A percentile compares a stretch with the other conserved stretches of the same genome.
Evolutionary conservation across 2,797 vertebrate species (phyloP).

Genomic region (Mionectes olivaceus): DNA sequence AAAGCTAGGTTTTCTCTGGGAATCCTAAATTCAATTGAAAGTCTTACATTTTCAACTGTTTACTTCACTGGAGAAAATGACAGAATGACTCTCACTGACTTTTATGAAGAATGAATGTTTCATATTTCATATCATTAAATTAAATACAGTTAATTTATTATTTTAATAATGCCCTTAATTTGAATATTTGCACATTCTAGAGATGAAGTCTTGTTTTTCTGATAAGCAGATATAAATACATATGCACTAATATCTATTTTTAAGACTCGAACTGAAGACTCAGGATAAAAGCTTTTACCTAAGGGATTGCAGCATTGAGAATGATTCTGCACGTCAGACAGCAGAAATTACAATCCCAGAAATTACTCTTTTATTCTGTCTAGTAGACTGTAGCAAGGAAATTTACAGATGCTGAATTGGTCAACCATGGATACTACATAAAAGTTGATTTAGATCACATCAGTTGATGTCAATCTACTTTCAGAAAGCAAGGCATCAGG

Average conservation of each 20-base stretch:
- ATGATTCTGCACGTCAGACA: not conserved
- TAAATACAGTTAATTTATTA: not conserved
- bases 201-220: not conserved
- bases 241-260: not conserved
- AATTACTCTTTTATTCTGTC: not conserved
- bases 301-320: not conserved
- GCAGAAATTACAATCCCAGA: not conserved
- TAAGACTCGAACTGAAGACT: not conserved
- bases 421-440: not conserved
- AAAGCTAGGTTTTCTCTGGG: not conserved
- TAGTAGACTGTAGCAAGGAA: not conserved
- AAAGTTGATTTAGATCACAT: slow-evolving; percentile 3
- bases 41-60: not conserved
- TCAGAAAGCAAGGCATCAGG: not conserved
- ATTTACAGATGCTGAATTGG: not conserved
- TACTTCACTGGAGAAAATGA: not conserved
- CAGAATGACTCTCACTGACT: not conserved
- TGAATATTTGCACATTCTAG: not conserved
- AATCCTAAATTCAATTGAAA: not conserved
- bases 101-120: not conserved
- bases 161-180: slow-evolving; percentile 2
- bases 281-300: slow-evolving; percentile 8
- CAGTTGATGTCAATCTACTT: not conserved
- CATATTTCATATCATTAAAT: not conserved
- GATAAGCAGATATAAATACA: not conserved